Evolutionary conservation across 2,113 vertebrate genomes (phyloP).

Genomic region (Crocuta crocuta): DNA sequence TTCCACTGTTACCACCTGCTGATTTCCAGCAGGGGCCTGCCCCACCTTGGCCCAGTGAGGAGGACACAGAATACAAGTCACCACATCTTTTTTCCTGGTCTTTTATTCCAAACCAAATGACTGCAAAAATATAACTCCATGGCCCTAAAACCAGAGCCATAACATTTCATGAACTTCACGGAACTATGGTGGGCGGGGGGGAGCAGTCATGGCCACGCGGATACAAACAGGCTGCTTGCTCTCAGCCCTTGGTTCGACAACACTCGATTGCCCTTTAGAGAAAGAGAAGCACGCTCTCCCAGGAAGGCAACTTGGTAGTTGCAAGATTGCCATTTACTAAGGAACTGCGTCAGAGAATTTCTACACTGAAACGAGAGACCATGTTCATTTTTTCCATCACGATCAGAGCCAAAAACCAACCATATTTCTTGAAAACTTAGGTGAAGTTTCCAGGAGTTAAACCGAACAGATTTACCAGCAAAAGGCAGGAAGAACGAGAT

Average conservation of each 20-base stretch:
- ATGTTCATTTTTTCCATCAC: conserved; percentile 76
- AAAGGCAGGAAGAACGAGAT: conserved; percentile 64
- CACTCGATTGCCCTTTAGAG: not conserved
- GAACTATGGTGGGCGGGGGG: not conserved
- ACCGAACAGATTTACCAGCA: conserved; percentile 75
- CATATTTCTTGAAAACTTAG: conserved; percentile 66
- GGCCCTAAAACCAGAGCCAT: not conserved
- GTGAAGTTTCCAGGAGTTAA: conserved; percentile 75
- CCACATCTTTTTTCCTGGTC: not conserved
- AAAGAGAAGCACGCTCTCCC: conserved; percentile 40
- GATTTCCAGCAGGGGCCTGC: not conserved
- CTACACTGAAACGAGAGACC: conserved; percentile 56
- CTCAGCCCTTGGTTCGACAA: not conserved
- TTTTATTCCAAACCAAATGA: conserved; percentile 2
- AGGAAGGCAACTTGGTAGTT: conserved; percentile 17
- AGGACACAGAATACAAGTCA: not conserved
- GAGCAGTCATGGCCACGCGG: not conserved
- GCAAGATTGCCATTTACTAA: conserved; percentile 27
- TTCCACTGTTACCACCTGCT: not conserved
- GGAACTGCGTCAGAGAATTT: conserved; percentile 59
- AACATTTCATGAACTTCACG: not conserved
- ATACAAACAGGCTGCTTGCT: not conserved
- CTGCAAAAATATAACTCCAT: not conserved
- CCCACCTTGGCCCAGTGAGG: not conserved
- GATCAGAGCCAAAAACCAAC: conserved; percentile 71